phyloP scores from a whole-genome alignment of 2,797 vertebrate genomes.

The Loris lydekkerianus region DNA sequence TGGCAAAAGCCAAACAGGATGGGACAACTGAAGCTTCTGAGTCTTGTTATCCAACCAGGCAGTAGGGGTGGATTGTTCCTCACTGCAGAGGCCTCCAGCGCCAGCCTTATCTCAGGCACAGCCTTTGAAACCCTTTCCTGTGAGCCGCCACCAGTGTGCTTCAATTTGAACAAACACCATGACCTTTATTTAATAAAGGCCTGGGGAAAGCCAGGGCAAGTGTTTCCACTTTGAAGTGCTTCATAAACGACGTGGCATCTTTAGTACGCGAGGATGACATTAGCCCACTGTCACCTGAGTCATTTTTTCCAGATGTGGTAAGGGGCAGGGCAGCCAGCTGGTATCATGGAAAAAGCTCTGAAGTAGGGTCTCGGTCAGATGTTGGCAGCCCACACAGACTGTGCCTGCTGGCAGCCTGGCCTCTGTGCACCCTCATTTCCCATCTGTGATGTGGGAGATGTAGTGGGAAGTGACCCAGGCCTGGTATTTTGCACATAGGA shows the following conservation, averaged over 20 bases:
- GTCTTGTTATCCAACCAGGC: background rate
- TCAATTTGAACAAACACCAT: conserved; percentile 28
- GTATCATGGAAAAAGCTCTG: conserved; percentile 46
- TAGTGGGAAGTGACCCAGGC: accelerated
- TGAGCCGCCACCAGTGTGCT: background rate
- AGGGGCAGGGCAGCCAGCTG: conserved; percentile 2
- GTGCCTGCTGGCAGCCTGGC: background rate
- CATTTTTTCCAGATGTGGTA: conserved; percentile 65
- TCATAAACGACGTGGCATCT: background rate
- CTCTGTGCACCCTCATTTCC: accelerated
- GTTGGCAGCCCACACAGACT: background rate
- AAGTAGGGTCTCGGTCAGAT: background rate
- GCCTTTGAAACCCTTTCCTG: conserved; percentile 45
- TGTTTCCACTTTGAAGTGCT: conserved; percentile 64
- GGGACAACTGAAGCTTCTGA: too few species aligned
- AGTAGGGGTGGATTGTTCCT: accelerated
- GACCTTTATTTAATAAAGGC: conserved; percentile 70
- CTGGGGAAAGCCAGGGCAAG: conserved; percentile 52
- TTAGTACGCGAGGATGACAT: background rate
- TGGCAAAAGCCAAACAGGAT: background rate
- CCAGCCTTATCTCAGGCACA: conserved; percentile 9
- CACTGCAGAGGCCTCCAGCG: background rate
- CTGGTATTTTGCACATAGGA: background rate
- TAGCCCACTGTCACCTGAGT: conserved; percentile 48
- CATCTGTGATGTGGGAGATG: background rate